Conservation (phyloP, 2,113 vertebrate genomes). For the Brachypteracias leptosomus region DNA sequence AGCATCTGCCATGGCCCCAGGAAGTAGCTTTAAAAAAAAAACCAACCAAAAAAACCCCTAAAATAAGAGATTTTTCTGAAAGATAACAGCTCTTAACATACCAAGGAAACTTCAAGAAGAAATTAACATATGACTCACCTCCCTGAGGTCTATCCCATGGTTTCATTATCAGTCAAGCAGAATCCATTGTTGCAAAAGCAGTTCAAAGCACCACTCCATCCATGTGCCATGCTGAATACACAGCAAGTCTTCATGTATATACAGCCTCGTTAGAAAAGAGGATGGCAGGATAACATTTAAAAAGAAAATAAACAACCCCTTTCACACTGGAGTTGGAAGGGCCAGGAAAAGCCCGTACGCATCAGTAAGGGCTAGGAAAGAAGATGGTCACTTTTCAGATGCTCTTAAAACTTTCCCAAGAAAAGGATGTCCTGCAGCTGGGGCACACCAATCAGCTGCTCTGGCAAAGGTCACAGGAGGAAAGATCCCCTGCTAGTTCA, state of each 20-base stretch:
- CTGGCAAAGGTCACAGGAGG: not conserved
- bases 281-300: not conserved
- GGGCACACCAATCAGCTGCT: not conserved
- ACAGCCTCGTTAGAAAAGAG: not conserved
- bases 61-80: slow-evolving; percentile 3
- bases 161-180: slow-evolving; percentile 49
- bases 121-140: slow-evolving; percentile 61
- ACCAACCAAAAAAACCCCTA: not conserved
- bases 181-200: slow-evolving; percentile 28
- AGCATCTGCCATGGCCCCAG: slow-evolving; percentile 46
- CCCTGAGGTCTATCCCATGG: slow-evolving; percentile 38
- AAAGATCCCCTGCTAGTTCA: not conserved
- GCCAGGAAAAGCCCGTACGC: not conserved
- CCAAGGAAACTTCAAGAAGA: slow-evolving; percentile 29
- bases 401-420: not conserved
- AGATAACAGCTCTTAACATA: slow-evolving; percentile 43
- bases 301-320: slow-evolving; percentile 15
- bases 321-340: not conserved
- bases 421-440: not conserved
- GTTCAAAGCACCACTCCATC: slow-evolving; percentile 5
- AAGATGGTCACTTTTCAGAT: not conserved
- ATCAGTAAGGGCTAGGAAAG: not conserved
- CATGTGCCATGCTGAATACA: not conserved
- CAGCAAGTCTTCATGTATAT: not conserved
- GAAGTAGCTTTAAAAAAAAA: not conserved